Conservation (phyloP, 2,113 vertebrate genomes). For the Onychorhynchus coronatus region DNA sequence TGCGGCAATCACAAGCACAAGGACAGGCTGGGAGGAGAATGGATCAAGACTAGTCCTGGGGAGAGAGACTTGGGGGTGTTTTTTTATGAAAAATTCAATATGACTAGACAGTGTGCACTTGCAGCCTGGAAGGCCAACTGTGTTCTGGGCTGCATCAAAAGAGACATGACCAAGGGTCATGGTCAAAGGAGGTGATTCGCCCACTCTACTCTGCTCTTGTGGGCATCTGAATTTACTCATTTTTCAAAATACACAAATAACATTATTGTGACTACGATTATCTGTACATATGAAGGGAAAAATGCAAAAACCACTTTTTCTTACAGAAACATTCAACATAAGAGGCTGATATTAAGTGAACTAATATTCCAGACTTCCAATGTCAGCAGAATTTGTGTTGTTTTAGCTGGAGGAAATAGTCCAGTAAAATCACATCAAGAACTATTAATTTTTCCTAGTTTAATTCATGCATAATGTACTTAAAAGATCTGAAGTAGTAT, state of each 20-base stretch:
- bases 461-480: not conserved
- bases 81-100: not conserved
- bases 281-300: not conserved
- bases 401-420: not conserved
- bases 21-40: not conserved
- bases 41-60: not conserved
- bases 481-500: not conserved
- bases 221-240: not conserved
- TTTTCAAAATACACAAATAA: not conserved
- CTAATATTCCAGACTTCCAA: not conserved
- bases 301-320: rapidly evolving
- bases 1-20: not conserved
- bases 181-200: not conserved
- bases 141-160: not conserved
- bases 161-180: not conserved
- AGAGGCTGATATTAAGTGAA: not conserved
- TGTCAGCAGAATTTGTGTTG: not conserved
- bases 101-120: not conserved
- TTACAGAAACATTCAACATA: not conserved
- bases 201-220: not conserved
- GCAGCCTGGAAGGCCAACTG: not conserved
- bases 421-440: not conserved
- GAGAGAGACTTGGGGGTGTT: not conserved
- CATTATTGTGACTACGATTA: rapidly evolving
- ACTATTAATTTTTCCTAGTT: not conserved